A percentile compares a stretch with the other conserved stretches of the same genome.
Conservation (phyloP, 1,140 invertebrate genomes). For the Drosophila bipectinata region DNA sequence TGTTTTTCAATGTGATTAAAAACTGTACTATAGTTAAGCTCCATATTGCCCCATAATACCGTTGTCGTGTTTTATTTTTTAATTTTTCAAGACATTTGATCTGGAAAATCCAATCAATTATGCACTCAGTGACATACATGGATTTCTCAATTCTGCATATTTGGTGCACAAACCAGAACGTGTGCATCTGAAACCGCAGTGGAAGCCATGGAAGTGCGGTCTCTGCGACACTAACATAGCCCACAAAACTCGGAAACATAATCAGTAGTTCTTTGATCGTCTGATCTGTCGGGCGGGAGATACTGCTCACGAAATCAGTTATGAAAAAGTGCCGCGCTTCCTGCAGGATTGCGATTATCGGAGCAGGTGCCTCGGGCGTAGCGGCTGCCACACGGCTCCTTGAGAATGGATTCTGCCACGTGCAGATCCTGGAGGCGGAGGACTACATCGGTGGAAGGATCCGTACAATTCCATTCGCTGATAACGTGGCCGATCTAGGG, state of each 20-base stretch:
- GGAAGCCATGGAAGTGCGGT: slow-evolving; percentile 24
- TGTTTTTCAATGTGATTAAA: no score
- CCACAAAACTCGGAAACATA: slow-evolving; percentile 3
- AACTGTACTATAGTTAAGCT: no score
- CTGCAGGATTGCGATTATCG: slow-evolving; percentile 84
- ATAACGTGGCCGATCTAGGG: slow-evolving; percentile 89
- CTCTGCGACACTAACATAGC: background rate
- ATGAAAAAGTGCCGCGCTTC: slow-evolving; percentile 38
- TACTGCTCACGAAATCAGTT: background rate
- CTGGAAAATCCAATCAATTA: background rate
- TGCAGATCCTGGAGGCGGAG: slow-evolving; percentile 87
- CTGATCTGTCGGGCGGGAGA: background rate
- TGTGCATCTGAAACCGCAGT: slow-evolving; percentile 8
- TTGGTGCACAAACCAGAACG: slow-evolving; percentile 3
- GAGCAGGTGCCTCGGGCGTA: slow-evolving; percentile 86
- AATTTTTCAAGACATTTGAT: background rate
- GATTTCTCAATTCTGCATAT: slow-evolving; percentile 18
- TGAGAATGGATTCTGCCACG: slow-evolving; percentile 84
- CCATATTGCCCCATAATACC: background rate
- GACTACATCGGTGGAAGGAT: slow-evolving; percentile 89
- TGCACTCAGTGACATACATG: slow-evolving; percentile 5
- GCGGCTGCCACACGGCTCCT: slow-evolving; percentile 85
- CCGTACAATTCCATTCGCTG: slow-evolving; percentile 85
- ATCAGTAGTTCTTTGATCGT: slow-evolving; percentile 36
- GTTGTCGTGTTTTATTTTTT: background rate